These are phyloP conservation scores for Acanthornis magna DNA, from an alignment of 2,797 vertebrate genomes.

Conservation along the genomic window DNA sequence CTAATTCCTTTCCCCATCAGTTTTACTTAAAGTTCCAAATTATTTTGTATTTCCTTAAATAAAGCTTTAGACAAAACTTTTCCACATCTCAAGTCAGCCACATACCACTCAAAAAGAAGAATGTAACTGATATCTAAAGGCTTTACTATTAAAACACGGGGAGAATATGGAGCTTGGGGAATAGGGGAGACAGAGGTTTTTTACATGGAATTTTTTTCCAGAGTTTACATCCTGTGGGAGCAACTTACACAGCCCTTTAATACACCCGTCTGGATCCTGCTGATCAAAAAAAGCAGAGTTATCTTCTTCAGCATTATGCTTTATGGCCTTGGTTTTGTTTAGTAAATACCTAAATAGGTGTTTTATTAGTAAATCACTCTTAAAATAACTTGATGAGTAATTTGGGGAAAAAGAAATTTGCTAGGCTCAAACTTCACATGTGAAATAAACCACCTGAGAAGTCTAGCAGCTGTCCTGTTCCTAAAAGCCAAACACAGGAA, in stretches of 20 bases:
- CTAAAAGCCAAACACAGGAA: constrained; percentile 38
- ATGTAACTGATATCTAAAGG: constrained; percentile 48
- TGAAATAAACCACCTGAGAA: not conserved
- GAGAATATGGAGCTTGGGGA: not conserved
- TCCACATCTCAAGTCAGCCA: constrained; percentile 35
- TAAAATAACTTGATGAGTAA: not conserved
- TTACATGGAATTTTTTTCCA: not conserved
- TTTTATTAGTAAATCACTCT: not conserved
- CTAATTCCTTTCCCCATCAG: constrained; percentile 2
- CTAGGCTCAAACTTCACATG: not conserved
- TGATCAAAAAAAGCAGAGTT: not conserved
- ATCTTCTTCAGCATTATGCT: not conserved
- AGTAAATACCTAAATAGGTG: not conserved
- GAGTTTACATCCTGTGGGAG: not conserved
- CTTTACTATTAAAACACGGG: constrained; percentile 7
- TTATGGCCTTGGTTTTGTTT: not conserved
- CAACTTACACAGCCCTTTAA: not conserved
- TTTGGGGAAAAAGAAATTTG: not conserved
- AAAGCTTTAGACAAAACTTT: constrained; percentile 48
- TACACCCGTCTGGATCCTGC: not conserved
- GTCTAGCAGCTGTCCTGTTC: constrained; percentile 11
- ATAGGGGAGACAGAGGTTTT: not conserved
- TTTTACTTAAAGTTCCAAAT: constrained; percentile 31
- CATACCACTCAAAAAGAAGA: not conserved
- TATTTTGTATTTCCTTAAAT: constrained; percentile 25